Conservation (phyloP, 2,888 invertebrate species). For the Graphium colonna region DNA sequence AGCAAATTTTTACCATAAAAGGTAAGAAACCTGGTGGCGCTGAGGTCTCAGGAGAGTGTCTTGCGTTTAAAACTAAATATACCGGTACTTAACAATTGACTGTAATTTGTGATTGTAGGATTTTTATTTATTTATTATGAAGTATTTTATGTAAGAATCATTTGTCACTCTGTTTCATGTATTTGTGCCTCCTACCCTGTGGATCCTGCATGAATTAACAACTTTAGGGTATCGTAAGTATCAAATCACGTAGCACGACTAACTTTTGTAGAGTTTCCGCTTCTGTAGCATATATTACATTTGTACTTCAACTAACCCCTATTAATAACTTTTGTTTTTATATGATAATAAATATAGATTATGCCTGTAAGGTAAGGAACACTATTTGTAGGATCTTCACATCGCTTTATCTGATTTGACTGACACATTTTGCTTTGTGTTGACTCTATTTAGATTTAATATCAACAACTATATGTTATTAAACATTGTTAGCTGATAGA, state of each 20-base stretch:
- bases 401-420: not conserved
- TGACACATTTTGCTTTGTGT: no score
- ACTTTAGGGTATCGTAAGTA: conserved; percentile 77
- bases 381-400: not conserved
- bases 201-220: conserved; percentile 75
- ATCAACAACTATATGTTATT: no score
- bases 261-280: conserved; percentile 25
- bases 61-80: conserved; percentile 12
- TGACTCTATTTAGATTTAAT: no score
- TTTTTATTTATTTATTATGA: conserved; percentile 29
- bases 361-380: not conserved
- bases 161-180: conserved; percentile 48
- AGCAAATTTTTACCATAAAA: conserved; percentile 12
- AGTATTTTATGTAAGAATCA: conserved; percentile 20
- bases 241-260: conserved; percentile 35
- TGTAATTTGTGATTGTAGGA: conserved; percentile 28
- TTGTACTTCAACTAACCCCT: not conserved
- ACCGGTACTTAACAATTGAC: conserved; percentile 14
- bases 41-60: conserved; percentile 2
- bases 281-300: conserved; percentile 11
- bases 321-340: not conserved
- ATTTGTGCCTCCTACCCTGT: conserved; percentile 63
- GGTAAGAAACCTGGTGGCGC: conserved; percentile 14
- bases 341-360: not conserved
- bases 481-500: no score